Conservation (phyloP, 1,140 invertebrate genomes). For the Drosophila simulans region DNA sequence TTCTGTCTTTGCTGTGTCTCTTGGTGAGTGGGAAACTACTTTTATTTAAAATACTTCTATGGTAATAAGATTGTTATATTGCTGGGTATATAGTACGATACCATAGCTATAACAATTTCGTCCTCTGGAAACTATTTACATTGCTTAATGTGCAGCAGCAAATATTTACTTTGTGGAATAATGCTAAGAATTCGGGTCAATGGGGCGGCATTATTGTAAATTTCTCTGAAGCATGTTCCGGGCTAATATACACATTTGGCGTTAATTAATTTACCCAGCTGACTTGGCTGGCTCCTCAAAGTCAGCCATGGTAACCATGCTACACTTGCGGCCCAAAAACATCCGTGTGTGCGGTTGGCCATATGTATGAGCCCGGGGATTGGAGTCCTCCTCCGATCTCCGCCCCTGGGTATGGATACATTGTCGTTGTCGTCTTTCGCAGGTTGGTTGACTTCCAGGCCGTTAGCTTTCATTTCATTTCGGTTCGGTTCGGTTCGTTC, state of each 20-base stretch:
- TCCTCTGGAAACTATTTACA: too few relatives aligned
- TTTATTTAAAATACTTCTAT: too few relatives aligned
- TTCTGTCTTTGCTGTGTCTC: background rate
- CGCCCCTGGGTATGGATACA: background rate
- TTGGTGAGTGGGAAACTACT: too few relatives aligned
- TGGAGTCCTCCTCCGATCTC: too few relatives aligned
- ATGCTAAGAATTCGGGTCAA: conserved; percentile 2
- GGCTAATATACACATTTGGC: conserved; percentile 38
- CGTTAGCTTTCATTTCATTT: conserved; percentile 76
- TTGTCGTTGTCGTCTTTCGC: conserved; percentile 42
- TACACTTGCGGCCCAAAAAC: background rate
- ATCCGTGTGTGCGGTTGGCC: conserved; percentile 1
- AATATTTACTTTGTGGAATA: background rate
- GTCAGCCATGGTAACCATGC: conserved; percentile 22
- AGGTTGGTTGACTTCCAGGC: conserved; percentile 72
- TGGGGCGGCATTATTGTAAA: background rate
- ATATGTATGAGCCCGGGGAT: background rate
- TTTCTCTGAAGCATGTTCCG: conserved; percentile 19
- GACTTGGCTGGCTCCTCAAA: background rate
- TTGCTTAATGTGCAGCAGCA: too few relatives aligned
- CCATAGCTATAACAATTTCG: too few relatives aligned
- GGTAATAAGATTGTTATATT: too few relatives aligned
- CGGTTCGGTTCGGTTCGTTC: conserved; percentile 65
- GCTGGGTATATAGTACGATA: too few relatives aligned
- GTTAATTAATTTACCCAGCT: conserved; percentile 39